Conservation (phyloP, 2,888 invertebrate genomes). For the Asteroscopus sphinx region DNA sequence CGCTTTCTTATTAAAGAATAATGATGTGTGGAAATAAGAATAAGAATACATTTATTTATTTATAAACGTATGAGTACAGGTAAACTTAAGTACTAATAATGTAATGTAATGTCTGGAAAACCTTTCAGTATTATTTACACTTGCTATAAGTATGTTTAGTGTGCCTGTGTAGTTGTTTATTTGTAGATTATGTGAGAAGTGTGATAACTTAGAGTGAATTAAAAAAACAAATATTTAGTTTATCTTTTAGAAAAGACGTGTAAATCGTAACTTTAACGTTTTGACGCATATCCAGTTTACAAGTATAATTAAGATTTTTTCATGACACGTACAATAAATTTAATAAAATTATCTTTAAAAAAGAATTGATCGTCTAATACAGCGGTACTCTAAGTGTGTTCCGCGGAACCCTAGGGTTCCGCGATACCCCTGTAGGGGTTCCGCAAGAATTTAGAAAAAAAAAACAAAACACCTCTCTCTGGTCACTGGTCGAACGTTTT, state of each 20-base stretch:
- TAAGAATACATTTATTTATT: no score
- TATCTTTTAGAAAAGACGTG: slow-evolving; percentile 32
- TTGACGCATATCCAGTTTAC: slow-evolving; percentile 19
- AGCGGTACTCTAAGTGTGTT: no score
- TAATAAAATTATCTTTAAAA: no score
- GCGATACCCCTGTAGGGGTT: no score
- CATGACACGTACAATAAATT: background rate
- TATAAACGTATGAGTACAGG: no score
- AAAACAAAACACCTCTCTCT: no score
- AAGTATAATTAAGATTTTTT: background rate
- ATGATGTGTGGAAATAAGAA: slow-evolving; percentile 23
- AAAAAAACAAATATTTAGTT: slow-evolving; percentile 34
- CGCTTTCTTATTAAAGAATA: slow-evolving; percentile 25
- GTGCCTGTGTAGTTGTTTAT: slow-evolving; percentile 34
- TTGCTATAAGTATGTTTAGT: slow-evolving; percentile 23
- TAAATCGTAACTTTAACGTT: background rate
- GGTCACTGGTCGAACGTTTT: no score
- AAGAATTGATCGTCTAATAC: no score
- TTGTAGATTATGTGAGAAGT: slow-evolving; percentile 17
- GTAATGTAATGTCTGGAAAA: slow-evolving; percentile 25
- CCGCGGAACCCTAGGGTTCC: no score
- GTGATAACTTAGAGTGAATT: slow-evolving; percentile 27
- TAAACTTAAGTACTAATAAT: no score
- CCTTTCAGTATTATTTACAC: slow-evolving; percentile 25
- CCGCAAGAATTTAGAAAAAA: no score